Evolutionary conservation across 2,888 invertebrate species (phyloP).

Genomic region (Sarcophaga subvicina): DNA sequence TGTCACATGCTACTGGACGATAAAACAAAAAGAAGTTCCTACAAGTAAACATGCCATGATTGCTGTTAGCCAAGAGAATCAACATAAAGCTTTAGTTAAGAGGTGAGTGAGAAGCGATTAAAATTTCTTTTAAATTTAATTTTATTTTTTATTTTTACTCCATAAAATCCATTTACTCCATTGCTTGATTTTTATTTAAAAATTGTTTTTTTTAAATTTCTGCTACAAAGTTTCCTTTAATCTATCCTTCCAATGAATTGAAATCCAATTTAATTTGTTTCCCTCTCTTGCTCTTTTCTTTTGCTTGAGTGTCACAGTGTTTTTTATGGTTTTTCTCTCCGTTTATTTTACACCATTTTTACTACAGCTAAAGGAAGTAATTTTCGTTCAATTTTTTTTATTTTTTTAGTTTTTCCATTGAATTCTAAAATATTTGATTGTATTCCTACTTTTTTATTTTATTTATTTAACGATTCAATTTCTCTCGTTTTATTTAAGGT

Average conservation of each 20-base stretch:
- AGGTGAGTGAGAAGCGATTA: constrained; percentile 75
- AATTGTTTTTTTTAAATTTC: no score
- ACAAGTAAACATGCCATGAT: constrained; percentile 96
- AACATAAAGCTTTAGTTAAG: constrained; percentile 83
- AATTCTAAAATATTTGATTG: constrained; percentile 1
- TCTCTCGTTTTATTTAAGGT: constrained; percentile 73
- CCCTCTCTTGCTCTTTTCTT: no score
- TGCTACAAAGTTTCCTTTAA: no score
- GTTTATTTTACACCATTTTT: constrained; percentile 9
- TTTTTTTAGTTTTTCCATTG: constrained; percentile 28
- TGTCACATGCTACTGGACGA: constrained; percentile 94
- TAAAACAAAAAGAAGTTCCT: constrained; percentile 92
- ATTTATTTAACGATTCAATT: constrained; percentile 8
- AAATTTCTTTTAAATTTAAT: no score
- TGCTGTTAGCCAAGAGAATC: constrained; percentile 90
- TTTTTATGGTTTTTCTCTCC: not conserved
- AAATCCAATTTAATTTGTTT: no score
- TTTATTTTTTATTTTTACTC: no score
- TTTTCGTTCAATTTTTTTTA: not conserved
- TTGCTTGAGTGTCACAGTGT: not conserved
- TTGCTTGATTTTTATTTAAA: no score
- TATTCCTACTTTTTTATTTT: not conserved
- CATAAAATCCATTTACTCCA: no score
- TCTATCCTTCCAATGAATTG: no score
- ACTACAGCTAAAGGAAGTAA: not conserved